Evolutionary conservation across 1,140 invertebrate genomes (phyloP), one percentile per base, ranked within the genome.

Genomic region (Pogonomyrmex californicus): DNA sequence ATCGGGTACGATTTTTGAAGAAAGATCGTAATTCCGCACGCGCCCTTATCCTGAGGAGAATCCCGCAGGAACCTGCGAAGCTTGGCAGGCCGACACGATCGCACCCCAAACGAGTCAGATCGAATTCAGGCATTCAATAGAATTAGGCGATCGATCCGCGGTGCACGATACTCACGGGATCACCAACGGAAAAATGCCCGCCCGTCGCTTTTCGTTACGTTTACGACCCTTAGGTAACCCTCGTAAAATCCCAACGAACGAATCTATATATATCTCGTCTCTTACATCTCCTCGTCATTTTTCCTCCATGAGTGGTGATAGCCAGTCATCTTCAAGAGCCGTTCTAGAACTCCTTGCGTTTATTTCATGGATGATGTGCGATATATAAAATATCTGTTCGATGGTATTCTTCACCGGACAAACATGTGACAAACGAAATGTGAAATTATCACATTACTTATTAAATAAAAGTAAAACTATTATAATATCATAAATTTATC

Each of bases 81-180:
- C 54, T 41, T 60, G 68, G 54, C 38, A 62, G 44, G n/a, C 41
- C 56, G 54, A 73, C 68, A 60, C 68, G 68, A 60, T 70, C 79
- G 56, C n/a, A 7, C 17, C 23, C 23, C 56, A 54, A 71, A 71
- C 65, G 54, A 71, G 79, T 17, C 30, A 58, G 79, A 83, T 83
- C 79, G 68, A 83, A 60, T 83, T 75, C 79, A 60, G 30, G n/a
- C 82, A n/a, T 56, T 85, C 70, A 85, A 85, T 73, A 78, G 38
- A 78, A 85, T 85, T 85, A 85, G 49, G 36, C 60, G 60, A 85
- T 85, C 73, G 71, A 77, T 41, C 60, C 23, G 47, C 14, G 23
- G 38, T 60, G 62, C 62, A 63, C 60, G 71, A 65, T 85, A 78
- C 82, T 47, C 82, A 36, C 62, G 58, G 58, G 71, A 76, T 63